Evolutionary conservation across 2,113 vertebrate genomes (phyloP).

Genomic region (Tringa solitaria): DNA sequence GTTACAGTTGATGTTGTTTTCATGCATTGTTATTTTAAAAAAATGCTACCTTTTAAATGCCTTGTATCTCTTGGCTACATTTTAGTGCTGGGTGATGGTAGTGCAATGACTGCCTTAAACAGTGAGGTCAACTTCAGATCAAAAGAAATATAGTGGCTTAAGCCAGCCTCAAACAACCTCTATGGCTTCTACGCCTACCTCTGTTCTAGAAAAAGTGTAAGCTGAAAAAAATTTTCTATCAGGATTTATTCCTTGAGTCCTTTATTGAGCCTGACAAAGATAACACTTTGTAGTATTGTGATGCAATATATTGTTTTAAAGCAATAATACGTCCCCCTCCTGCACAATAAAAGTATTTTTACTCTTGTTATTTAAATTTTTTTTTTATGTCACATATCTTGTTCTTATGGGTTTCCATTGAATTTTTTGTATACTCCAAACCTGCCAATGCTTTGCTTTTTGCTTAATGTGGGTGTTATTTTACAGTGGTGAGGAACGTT

Average conservation of each 20-base stretch:
- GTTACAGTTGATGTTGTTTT: neutral
- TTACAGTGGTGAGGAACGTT: neutral
- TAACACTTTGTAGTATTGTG: neutral
- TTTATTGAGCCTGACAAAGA: neutral
- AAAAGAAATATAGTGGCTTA: neutral
- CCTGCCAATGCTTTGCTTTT: neutral
- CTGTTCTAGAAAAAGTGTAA: neutral
- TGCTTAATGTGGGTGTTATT: neutral
- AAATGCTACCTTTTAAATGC: neutral
- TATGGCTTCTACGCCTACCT: neutral
- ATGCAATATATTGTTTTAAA: neutral
- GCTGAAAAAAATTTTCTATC: neutral
- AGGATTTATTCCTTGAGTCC: neutral
- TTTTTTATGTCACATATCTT: neutral
- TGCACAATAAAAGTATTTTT: neutral
- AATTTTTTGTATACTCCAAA: neutral
- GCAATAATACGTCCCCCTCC: fast-evolving
- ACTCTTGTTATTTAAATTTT: neutral
- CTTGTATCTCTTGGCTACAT: neutral
- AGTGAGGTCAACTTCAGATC: neutral
- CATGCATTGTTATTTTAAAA: neutral
- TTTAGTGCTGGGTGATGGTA: neutral
- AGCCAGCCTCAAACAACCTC: neutral
- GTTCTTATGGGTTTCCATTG: neutral
- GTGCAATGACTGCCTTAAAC: neutral